Evolutionary conservation across 2,888 invertebrate genomes (phyloP).

Genomic region (Trisateles emortualis): DNA sequence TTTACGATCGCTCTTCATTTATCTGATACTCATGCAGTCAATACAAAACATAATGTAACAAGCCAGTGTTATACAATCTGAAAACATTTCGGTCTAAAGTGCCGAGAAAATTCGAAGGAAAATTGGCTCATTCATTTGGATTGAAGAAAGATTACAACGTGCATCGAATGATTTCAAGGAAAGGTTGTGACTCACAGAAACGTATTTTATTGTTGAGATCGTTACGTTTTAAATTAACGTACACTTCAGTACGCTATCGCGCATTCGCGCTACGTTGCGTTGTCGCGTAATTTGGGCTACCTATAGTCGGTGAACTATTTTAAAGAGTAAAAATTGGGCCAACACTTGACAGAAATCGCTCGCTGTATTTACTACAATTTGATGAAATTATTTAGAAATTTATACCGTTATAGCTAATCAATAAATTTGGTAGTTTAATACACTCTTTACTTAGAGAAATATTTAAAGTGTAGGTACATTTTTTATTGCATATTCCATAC

Average conservation of each 20-base stretch:
- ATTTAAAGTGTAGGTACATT: background rate
- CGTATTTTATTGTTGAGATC: conserved; percentile 45
- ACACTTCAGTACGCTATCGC: conserved; percentile 25
- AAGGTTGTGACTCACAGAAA: conserved; percentile 41
- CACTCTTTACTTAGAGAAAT: conserved; percentile 1
- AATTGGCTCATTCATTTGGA: conserved; percentile 32
- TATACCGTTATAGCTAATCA: background rate
- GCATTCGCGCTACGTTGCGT: background rate
- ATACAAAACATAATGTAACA: no score
- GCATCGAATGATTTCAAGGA: conserved; percentile 41
- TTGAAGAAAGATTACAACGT: conserved; percentile 35
- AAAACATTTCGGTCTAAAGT: background rate
- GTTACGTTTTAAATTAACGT: conserved; percentile 49
- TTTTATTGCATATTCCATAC: background rate
- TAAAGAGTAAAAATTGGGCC: conserved; percentile 44
- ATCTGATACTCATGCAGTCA: no score
- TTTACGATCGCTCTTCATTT: no score
- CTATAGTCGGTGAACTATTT: conserved; percentile 44
- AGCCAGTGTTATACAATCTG: background rate
- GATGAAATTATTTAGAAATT: conserved; percentile 19
- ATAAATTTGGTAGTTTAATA: background rate
- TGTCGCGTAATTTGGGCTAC: conserved; percentile 32
- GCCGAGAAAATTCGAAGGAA: conserved; percentile 26
- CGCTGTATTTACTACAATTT: conserved; percentile 31
- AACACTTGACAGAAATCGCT: conserved; percentile 32